These are phyloP conservation scores for Sylvicola fuscatus DNA, from an alignment of 2,888 invertebrate genomes.

Conservation along the genomic window DNA sequence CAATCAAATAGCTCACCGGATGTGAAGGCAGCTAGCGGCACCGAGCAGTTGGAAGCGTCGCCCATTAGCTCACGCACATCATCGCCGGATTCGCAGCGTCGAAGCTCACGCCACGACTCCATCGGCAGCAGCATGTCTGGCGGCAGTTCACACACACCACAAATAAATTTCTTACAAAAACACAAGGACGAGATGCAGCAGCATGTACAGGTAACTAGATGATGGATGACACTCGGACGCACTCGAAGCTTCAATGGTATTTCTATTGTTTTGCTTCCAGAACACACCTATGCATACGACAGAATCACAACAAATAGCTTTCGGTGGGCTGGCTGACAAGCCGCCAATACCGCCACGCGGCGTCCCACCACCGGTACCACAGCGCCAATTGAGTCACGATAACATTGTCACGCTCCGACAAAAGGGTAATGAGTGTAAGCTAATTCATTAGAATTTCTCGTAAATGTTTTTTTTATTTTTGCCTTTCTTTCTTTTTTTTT, in stretches of 20 bases:
- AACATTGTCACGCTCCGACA: constrained; percentile 10
- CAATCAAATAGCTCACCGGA: constrained; percentile 24
- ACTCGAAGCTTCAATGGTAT: background rate
- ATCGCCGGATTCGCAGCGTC: constrained; percentile 30
- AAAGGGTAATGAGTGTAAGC: background rate
- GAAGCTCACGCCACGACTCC: constrained; percentile 19
- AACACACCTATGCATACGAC: constrained; percentile 8
- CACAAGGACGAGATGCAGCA: constrained; percentile 23
- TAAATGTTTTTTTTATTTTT: background rate
- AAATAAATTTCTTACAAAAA: constrained; percentile 32
- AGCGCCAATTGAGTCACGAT: constrained; percentile 23
- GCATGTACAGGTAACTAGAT: constrained; percentile 20
- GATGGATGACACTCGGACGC: constrained; percentile 9
- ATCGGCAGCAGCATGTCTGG: constrained; percentile 17
- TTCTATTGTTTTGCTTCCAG: constrained; percentile 1
- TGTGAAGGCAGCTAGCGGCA: constrained; percentile 18
- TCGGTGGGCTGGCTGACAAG: constrained; percentile 22
- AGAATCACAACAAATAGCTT: constrained; percentile 7
- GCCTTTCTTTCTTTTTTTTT: background rate
- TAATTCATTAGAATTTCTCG: background rate
- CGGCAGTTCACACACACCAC: constrained; percentile 26
- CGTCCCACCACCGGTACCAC: constrained; percentile 34
- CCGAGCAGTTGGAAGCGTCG: constrained; percentile 23
- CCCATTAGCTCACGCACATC: constrained; percentile 32
- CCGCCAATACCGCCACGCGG: constrained; percentile 37